These are phyloP conservation scores for Channa argus DNA, from an alignment of 2,113 vertebrate genomes.

Conservation along the genomic window DNA sequence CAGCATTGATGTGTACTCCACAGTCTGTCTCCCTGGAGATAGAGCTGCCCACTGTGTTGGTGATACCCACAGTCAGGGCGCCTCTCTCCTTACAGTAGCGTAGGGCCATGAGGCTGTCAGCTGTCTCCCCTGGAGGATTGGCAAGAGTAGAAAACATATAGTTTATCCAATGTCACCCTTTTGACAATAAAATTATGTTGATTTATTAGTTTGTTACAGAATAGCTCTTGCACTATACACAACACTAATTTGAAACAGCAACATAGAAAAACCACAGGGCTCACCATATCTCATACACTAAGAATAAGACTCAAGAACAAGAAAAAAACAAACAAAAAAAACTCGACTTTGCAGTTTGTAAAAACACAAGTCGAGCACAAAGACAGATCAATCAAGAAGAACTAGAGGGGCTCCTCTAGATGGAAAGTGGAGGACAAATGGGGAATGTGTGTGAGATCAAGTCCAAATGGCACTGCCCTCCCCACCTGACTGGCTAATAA, in stretches of 20 bases:
- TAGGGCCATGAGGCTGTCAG: conserved; percentile 94
- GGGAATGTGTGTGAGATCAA: conserved; percentile 12
- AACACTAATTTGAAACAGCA: conserved; percentile 22
- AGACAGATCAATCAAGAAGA: conserved; percentile 20
- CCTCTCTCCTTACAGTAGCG: conserved; percentile 96
- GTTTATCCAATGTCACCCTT: conserved; percentile 16
- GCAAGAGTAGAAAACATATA: conserved; percentile 10
- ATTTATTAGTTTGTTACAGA: conserved; percentile 36
- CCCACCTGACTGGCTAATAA: conserved; percentile 98
- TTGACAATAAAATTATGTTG: conserved; percentile 8
- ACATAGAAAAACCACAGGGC: conserved; percentile 9
- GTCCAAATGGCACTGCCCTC: conserved; percentile 32
- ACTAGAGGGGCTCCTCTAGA: not conserved
- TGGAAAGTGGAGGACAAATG: conserved; percentile 29
- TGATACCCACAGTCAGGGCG: conserved; percentile 94
- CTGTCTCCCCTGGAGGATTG: conserved; percentile 90
- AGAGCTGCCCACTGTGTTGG: conserved; percentile 98
- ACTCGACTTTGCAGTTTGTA: not conserved
- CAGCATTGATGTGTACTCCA: conserved; percentile 97
- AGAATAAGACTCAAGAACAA: not conserved
- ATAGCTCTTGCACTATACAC: conserved; percentile 4
- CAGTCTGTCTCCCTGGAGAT: conserved; percentile 98
- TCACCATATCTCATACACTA: not conserved
- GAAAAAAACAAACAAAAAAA: not conserved
- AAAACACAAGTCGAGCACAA: conserved; percentile 2